Evolutionary conservation across 2,888 invertebrate genomes (phyloP).

Genomic region (Melanostoma mellinum): DNA sequence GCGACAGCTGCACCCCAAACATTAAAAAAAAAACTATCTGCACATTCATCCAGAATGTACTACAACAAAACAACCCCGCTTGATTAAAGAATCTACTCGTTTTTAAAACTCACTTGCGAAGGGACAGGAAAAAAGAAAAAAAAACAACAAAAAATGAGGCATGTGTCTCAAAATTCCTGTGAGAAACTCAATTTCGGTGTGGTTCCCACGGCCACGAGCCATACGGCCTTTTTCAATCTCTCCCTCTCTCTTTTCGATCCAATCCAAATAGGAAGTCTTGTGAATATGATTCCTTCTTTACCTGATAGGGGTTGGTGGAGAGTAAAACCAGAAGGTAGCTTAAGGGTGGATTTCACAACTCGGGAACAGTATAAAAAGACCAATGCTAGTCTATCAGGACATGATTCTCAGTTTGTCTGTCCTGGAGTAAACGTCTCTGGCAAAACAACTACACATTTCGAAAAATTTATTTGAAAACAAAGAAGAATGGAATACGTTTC

Average conservation of each 20-base stretch:
- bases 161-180: constrained; percentile 81
- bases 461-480: neutral
- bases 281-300: constrained; percentile 26
- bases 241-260: constrained; percentile 21
- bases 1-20: constrained; percentile 59
- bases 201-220: constrained; percentile 82
- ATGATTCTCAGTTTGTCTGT: constrained; percentile 76
- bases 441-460: neutral
- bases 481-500: constrained; percentile 82
- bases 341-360: constrained; percentile 32
- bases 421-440: constrained; percentile 33
- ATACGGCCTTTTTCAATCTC: constrained; percentile 77
- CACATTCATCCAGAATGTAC: constrained; percentile 31
- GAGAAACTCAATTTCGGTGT: constrained; percentile 81
- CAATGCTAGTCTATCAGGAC: constrained; percentile 47
- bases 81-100: constrained; percentile 44
- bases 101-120: constrained; percentile 15
- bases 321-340: neutral
- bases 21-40: constrained; percentile 42
- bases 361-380: constrained; percentile 76
- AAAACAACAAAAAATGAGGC: constrained; percentile 76
- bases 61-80: constrained; percentile 30
- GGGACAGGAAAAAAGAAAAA: constrained; percentile 21
- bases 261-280: constrained; percentile 17
- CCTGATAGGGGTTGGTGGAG: neutral